phyloP scores from a whole-genome alignment of 2,888 invertebrate genomes.

The Hoplodrina blanda region DNA sequence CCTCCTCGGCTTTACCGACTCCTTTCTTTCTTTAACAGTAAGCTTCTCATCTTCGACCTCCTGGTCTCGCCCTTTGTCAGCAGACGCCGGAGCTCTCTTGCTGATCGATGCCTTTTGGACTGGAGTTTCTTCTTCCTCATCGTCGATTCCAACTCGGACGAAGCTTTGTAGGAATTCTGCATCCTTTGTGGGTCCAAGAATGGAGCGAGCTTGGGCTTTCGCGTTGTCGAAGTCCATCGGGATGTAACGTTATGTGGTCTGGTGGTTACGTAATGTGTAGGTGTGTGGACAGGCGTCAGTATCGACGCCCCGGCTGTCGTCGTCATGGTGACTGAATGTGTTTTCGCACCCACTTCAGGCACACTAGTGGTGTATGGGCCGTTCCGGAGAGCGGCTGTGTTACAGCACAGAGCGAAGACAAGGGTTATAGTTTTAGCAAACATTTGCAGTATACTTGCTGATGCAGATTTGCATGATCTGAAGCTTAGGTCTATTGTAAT shows the following conservation, averaged over 20 bases:
- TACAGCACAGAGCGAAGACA: background rate
- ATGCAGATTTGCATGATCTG: background rate
- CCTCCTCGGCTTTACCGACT: conserved; percentile 80
- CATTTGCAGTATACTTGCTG: background rate
- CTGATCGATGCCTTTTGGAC: conserved; percentile 84
- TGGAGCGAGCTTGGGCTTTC: conserved; percentile 89
- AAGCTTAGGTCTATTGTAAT: background rate
- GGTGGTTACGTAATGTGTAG: conserved; percentile 78
- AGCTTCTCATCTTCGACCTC: conserved; percentile 77
- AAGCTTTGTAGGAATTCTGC: conserved; percentile 95
- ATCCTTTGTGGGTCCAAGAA: conserved; percentile 92
- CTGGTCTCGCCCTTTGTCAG: conserved; percentile 75
- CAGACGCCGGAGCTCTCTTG: conserved; percentile 80
- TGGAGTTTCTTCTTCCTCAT: conserved; percentile 88
- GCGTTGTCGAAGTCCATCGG: conserved; percentile 82
- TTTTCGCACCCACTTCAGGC: conserved; percentile 82
- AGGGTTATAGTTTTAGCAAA: conserved; percentile 1
- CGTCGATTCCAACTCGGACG: conserved; percentile 92
- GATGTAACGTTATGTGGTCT: conserved; percentile 25
- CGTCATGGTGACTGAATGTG: conserved; percentile 84
- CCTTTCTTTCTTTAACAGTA: conserved; percentile 79
- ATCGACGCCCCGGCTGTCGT: conserved; percentile 86
- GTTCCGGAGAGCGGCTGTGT: conserved; percentile 57
- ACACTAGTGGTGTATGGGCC: conserved; percentile 70
- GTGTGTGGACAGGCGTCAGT: conserved; percentile 82